Base-by-base conservation (phyloP, 1,140 invertebrate genomes). In the Wasmannia auropunctata region DNA sequence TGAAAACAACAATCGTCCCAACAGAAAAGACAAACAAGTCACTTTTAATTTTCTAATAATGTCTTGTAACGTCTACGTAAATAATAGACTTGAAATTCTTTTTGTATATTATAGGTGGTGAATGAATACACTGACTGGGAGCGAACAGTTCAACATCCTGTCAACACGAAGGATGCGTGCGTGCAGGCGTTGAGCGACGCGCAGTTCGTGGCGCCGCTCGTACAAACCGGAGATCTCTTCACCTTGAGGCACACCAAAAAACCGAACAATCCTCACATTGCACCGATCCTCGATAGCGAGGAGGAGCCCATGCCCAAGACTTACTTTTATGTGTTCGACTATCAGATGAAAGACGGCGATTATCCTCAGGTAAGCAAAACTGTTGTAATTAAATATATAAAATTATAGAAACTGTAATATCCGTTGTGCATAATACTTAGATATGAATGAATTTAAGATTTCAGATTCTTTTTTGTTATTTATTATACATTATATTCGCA, bases 41-140 rank as follows among this genome's bases (percentile, higher is more conserved):
- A 51, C 8, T 37, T 0, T 4, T 28, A 31, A 69, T 58, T 37
- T 51, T 54, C 19, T 14, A 22, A 0, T 37, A 72, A 31, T 3
- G 2, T n/a, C 8, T 28, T 7, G 67, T n/a, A 16, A 34, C 22
- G 22, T 67, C 14, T 22, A 40, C 14, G 10, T 16, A 40, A 22
- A 40, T 54, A 11, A 80, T 4, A 25, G 22, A 40, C 11, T 43
- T 34, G 63, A 5, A 81, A 56, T 43, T 43, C 11, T 2, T 80
- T 31, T 75, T n/a, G 14, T 46, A 19, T 2, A n/a, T n/a, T n/a
- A 5, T 84, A 96, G 96, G 95, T 98, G 31, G 97, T 99, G 51
- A 99, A 99, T 93, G 98, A 99, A 91, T 99, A 99, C 93, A 99
- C 98, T 11, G 98, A 99, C 93, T 99, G 99, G 99, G 98, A 99